Evolutionary conservation across 2,797 vertebrate genomes (phyloP), one percentile per base, ranked within the genome.

Genomic region (Mormyrus proboscirostris): DNA sequence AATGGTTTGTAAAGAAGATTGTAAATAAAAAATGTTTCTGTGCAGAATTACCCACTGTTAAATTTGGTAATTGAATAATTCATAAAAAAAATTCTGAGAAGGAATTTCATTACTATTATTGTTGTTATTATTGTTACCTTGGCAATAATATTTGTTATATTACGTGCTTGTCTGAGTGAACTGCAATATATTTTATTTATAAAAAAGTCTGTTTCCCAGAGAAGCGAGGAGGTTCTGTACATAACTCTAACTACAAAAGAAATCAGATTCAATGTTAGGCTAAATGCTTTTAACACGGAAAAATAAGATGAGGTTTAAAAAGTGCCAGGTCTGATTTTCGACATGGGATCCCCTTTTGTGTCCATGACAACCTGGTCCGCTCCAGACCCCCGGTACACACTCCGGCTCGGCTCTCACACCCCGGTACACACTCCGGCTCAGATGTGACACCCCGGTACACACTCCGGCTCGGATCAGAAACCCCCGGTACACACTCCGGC

Each of bases 1-100:
- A 73, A 73, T 73, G 65, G 65, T 16, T 73, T 73, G 73, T 44
- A 79, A 44, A 79, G 73, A 79, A 79, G 73, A 79, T 79, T 44
- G 73, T 79, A 79, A 47, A 79, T 79, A 79, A 47, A 79, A 65
- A 79, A 41, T 41, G 33, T 44, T 79, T 79, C 73, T 44, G 73
- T 41, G 19, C 73, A 79, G 38, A 79, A 44, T n/a, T 44, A 41
- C 33, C 73, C 38, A 79, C 73, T 41, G 73, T 79, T 19, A 79
- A 79, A 44, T 41, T 79, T 44, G 41, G 73, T 79, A 41, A 44
- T 79, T 79, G 73, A 79, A 44, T 79, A 41, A 41, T 79, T 79
- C 73, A 79, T 79, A 79, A 79, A 44, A 79, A 79, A 73, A 14
- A 73, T 6, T 73, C 65, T 73, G 29, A 33, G 65, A 73, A 38